These are phyloP conservation scores for Trinectes maculatus DNA, from an alignment of 2,113 vertebrate genomes.

Conservation along the genomic window DNA sequence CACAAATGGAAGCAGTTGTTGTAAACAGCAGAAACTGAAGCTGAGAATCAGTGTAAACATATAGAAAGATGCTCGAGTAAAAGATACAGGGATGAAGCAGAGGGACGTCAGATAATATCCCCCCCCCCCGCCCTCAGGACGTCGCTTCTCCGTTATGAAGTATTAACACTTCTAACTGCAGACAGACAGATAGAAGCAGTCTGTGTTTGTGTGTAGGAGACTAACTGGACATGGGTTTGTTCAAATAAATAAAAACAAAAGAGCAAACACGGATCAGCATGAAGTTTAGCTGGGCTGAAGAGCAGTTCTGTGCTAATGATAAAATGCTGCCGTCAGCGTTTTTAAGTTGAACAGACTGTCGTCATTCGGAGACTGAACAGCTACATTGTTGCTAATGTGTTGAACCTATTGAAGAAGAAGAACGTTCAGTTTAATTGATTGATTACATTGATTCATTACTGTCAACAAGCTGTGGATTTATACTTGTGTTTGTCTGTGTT, in stretches of 20 bases:
- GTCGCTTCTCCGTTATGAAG: slow-evolving; percentile 5
- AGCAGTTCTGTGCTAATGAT: too few species aligned
- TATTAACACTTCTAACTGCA: slow-evolving; percentile 21
- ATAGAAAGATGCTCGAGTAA: slow-evolving; percentile 1
- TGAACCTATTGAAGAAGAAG: not conserved
- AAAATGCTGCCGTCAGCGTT: too few species aligned
- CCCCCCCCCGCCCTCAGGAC: not conserved
- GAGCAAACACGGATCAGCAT: too few species aligned
- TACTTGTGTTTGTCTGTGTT: not conserved
- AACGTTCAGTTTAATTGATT: not conserved
- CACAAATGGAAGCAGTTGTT: not conserved
- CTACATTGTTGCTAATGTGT: not conserved
- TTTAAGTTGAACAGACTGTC: not conserved
- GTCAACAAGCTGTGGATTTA: not conserved
- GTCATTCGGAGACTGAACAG: not conserved
- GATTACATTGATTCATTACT: not conserved
- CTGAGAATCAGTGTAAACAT: slow-evolving; percentile 19
- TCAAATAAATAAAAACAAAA: too few species aligned
- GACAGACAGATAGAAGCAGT: not conserved
- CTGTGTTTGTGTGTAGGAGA: not conserved
- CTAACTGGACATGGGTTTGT: too few species aligned
- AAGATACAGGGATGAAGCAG: not conserved
- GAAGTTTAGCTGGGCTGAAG: too few species aligned
- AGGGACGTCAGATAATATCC: not conserved
- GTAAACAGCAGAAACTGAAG: slow-evolving; percentile 29